Base-by-base conservation (phyloP, 2,888 invertebrate genomes). In the Phengaris alcon region DNA sequence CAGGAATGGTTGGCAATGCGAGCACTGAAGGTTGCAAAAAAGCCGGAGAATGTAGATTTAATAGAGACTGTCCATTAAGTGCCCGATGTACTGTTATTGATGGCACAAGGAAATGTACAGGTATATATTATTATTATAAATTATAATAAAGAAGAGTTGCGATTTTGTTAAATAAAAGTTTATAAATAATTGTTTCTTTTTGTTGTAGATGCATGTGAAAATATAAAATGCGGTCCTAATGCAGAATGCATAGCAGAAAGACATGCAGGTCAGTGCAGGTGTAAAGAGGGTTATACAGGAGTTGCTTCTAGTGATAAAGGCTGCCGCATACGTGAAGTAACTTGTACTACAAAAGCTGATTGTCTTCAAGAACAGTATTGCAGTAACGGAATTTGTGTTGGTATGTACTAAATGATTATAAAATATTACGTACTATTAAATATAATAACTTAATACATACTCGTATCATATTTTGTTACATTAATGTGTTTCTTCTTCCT, bases 291-390 rank as follows among this genome's bases (percentile, higher is more conserved):
- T 75, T 98, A 96, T 84, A 94, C 96, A 85, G 97, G 97, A 76
- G 95, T 96, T 89, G 95, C 97, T 57, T 94, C 94, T 78, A 96
- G 96, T 87, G 90, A 95, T 72, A 93, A 91, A 78, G 98, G 97
- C 68, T 98, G 98, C 85, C 94, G 94, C 83, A 96, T 97, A 48
- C 95, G 95, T 85, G 95, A 97, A 83, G 94, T 96, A 76, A 93
- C 95, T 76, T 98, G 98, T 85, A 93, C 91, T 77, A 93, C 95
- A 77, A 96, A 96, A 82, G 88, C 94, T 44, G 97, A 97, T 82
- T 98, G 98, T 86, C 95, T 96, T 68, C 90, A 94, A 76, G 96
- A 97, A 84, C 96, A 97, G 68, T 97, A 97, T 84, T 98, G 98
- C 83, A 96, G 97, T 83, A 96, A 96, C 81, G 95, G 95, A 81